Conservation (phyloP, 2,888 invertebrate genomes). For the Acrocyrtus sp. region DNA sequence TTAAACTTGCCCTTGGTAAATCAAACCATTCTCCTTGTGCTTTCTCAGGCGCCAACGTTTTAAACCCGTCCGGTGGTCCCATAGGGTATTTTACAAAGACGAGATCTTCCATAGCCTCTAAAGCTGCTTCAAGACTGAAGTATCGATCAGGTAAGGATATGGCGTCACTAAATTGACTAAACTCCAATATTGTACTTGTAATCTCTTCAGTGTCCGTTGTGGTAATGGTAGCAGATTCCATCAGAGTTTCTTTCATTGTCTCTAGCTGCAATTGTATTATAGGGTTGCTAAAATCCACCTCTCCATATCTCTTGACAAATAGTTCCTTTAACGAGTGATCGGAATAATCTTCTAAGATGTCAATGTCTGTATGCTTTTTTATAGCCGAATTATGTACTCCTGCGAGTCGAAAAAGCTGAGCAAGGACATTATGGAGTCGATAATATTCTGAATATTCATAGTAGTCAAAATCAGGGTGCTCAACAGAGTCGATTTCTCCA, state of each 20-base stretch:
- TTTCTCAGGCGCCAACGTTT: background rate
- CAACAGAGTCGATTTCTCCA: background rate
- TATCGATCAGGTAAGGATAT: background rate
- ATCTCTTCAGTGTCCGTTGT: background rate
- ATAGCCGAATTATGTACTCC: background rate
- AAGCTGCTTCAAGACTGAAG: background rate
- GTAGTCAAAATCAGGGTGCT: background rate
- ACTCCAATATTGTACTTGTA: no score
- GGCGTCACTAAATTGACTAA: background rate
- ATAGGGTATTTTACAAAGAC: background rate
- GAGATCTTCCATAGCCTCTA: background rate
- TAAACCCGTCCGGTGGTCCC: background rate
- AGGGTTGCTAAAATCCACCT: background rate
- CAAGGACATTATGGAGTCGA: background rate
- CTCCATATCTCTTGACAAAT: background rate
- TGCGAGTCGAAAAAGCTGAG: background rate
- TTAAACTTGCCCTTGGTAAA: background rate
- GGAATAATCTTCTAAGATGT: no score
- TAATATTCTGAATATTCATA: background rate
- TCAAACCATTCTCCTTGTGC: conserved; percentile 18
- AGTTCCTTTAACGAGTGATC: background rate
- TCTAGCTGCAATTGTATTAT: background rate
- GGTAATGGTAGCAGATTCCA: background rate
- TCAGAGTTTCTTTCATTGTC: background rate
- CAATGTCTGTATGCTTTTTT: no score